A percentile compares a stretch with the other conserved stretches of the same genome.
Evolutionary conservation across 2,888 invertebrate species (phyloP).

Genomic region (Rhingia rostrata): DNA sequence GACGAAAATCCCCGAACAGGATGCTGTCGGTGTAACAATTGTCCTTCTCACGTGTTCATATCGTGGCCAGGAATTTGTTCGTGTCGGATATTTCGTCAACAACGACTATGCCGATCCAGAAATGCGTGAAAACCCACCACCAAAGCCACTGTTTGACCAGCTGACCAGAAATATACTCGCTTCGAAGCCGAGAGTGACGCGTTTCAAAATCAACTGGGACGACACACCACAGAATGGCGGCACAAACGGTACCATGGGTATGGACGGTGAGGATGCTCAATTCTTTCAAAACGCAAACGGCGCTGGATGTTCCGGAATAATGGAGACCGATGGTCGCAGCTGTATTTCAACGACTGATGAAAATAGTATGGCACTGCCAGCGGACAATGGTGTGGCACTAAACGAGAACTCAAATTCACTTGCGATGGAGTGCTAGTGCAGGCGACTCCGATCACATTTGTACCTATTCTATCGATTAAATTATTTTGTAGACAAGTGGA

Average conservation of each 20-base stretch:
- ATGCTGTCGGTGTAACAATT: slow-evolving; percentile 99
- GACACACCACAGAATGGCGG: slow-evolving; percentile 85
- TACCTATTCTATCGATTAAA: slow-evolving; percentile 66
- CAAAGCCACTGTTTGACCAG: slow-evolving; percentile 96
- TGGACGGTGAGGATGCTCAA: slow-evolving; percentile 77
- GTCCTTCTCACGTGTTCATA: slow-evolving; percentile 97
- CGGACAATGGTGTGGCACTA: slow-evolving; percentile 80
- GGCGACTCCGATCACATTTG: slow-evolving; percentile 63
- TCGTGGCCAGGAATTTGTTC: slow-evolving; percentile 95
- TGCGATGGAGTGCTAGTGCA: slow-evolving; percentile 82
- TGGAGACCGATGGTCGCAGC: slow-evolving; percentile 36
- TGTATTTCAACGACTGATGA: slow-evolving; percentile 78
- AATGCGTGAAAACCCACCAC: slow-evolving; percentile 95
- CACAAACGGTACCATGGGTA: slow-evolving; percentile 77
- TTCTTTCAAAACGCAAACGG: slow-evolving; percentile 75
- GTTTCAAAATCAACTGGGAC: slow-evolving; percentile 99
- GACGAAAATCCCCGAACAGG: slow-evolving; percentile 95
- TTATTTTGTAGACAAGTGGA: slow-evolving; percentile 50
- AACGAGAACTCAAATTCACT: slow-evolving; percentile 83
- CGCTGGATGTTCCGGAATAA: slow-evolving; percentile 63
- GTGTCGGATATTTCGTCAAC: slow-evolving; percentile 99
- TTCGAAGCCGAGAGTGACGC: slow-evolving; percentile 96
- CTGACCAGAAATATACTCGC: slow-evolving; percentile 87
- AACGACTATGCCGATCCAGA: slow-evolving; percentile 98
- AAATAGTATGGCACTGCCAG: slow-evolving; percentile 81